Base-by-base conservation (phyloP, 2,113 vertebrate genomes). In the Narcine bancroftii region DNA sequence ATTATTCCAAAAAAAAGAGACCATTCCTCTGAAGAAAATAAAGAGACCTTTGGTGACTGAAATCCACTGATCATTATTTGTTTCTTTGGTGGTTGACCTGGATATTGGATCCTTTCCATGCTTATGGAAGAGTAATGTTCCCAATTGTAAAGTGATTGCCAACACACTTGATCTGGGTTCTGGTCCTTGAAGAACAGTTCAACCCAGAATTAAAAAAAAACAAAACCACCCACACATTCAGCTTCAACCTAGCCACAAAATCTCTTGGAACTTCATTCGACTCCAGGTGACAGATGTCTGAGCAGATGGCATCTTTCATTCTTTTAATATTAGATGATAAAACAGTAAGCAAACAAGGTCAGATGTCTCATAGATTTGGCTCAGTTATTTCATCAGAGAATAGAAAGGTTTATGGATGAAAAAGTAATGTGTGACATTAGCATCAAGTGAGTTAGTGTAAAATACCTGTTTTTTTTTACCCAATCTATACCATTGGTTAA, bases 321-420 rank as follows among this genome's bases (percentile, higher is more conserved):
- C 1, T 87, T 60, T 87, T 87, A 87, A 87, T 87, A 87, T 87
- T 63, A 63, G 81, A 87, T 87, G 81, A 87, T 60, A 87, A 36
- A 87, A 87, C 81, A 87, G 81, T 53, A 87, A 60, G 81, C 81
- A 87, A 63, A 36, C 81, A 87, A 87, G 81, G 81, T 87, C 81
- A 87, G 81, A 63, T 87, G 81, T 87, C 81, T 53, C 81, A 87
- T n/a, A 60, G 81, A 87, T 63, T 87, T 87, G 53, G 53, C 50
- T 60, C 81, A 60, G 81, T 17, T 60, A 19, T 6, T 87, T 39
- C 81, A 60, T 60, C 33, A n/a, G n/a, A n/a, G 50, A 33, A 39
- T 87, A 36, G 81, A 87, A 60, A 87, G 81, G 17, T 33, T 7
- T 19, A 19, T 63, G 17, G 81, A 56, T 42, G 60, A 56, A 87